Evolutionary conservation across 2,888 invertebrate genomes (phyloP), one percentile per base, ranked within the genome.

Genomic region (Hirtodrosophila histrioides): DNA sequence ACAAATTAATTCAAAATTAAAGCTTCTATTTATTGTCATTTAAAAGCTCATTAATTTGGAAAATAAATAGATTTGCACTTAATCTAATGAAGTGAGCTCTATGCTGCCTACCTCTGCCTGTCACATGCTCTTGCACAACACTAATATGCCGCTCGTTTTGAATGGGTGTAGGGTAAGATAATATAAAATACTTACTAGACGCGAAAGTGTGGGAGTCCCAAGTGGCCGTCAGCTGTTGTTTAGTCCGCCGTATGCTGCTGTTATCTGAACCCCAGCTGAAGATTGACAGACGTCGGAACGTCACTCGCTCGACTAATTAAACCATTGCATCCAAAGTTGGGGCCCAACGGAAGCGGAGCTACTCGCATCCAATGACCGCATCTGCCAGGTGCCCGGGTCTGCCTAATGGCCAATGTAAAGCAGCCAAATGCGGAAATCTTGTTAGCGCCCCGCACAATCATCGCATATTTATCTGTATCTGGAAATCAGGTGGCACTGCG

Each of bases 151-250:
- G 1, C 11, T 9, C 27, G 1, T 9, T 9, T 33, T n/a, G 27
- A 8, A 9, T 41, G 3, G 9, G 9, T 36, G 23, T 31, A 36
- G 65, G 50, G 51, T 64, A 62, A 24, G 12, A 7, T 35, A 44
- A 44, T 35, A 27, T 12, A 45, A 64, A 48, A 44, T 23, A 66
- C 64, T 31, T 45, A 64, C 48, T 58, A 73, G 75, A 66, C 75
- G 81, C 77, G 88, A 89, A 89, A 88, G 89, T 88, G 89, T 89
- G 88, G 88, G 89, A 86, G 85, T 61, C 31, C 29, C 43, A 67
- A 62, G 50, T 44, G 3, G 48, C 48, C 39, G 54, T 60, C 88
- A 85, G 85, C 78, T 85, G 88, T 56, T 65, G 65, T 46, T 41
- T 43, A 46, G 45, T 39, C 23, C 36, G 62, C 67, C 71, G 75